phyloP scores from a whole-genome alignment of 2,797 vertebrate genomes.

The Sternarchorhynchus goeldii region DNA sequence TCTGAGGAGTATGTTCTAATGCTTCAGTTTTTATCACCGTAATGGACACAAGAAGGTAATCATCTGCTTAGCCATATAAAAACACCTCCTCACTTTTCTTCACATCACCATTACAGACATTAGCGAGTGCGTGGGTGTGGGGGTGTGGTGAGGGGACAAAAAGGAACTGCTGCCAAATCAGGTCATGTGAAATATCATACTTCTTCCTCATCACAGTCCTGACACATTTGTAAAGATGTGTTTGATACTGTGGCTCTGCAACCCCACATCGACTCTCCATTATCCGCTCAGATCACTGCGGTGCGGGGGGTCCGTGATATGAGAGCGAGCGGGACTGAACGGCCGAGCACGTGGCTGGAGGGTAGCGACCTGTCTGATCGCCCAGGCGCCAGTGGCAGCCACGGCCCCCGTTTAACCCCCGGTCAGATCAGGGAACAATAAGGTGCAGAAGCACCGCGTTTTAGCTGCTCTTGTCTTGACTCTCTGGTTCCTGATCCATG shows the following conservation, averaged over 20 bases:
- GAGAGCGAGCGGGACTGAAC: conserved; percentile 38
- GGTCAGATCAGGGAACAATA: conserved; percentile 44
- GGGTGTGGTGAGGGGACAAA: not conserved
- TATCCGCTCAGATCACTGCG: not conserved
- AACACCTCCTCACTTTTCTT: conserved; percentile 50
- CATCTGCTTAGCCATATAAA: conserved; percentile 41
- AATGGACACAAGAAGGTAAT: conserved; percentile 33
- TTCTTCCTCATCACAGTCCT: not conserved
- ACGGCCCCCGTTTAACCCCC: conserved; percentile 34
- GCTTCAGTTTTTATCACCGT: conserved; percentile 29
- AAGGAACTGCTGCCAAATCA: conserved; percentile 50
- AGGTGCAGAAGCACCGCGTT: not conserved
- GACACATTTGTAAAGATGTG: conserved; percentile 20
- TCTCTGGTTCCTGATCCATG: conserved; percentile 44
- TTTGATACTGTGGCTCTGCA: conserved; percentile 1
- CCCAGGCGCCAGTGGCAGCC: conserved; percentile 14
- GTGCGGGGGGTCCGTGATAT: conserved; percentile 11
- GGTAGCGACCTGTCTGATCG: conserved; percentile 48
- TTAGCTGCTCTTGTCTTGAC: conserved; percentile 5
- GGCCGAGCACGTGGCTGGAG: conserved; percentile 43
- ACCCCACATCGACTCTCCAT: not conserved
- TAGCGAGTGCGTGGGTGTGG: conserved; percentile 20
- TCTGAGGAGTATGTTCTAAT: conserved; percentile 38
- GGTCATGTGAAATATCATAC: conserved; percentile 17
- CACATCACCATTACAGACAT: conserved; percentile 49